phyloP scores from a whole-genome alignment of 2,113 vertebrate species.

The Indicator maculatus region DNA sequence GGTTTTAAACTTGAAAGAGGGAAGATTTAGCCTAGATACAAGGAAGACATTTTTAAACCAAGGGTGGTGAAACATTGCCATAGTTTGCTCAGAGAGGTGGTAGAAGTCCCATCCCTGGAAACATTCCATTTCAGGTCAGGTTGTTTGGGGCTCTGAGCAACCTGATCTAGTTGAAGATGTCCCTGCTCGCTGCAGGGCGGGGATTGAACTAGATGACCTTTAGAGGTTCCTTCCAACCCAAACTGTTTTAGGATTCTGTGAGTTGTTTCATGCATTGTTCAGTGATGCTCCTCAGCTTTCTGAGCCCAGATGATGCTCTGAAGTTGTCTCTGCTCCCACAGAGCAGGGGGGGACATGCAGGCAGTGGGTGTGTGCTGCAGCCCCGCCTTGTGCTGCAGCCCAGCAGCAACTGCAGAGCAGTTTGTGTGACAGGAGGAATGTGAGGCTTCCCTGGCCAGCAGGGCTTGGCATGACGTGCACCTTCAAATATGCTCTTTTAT shows the following conservation, averaged over 20 bases:
- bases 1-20: not conserved
- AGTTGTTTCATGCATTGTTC: not conserved
- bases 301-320: accelerated
- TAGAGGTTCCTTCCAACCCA: not conserved
- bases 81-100: not conserved
- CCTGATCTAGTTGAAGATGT: not conserved
- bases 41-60: not conserved
- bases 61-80: not conserved
- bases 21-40: not conserved
- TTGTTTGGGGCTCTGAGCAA: not conserved
- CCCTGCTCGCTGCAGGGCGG: not conserved
- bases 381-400: not conserved
- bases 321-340: accelerated
- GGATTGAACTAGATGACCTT: not conserved
- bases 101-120: not conserved
- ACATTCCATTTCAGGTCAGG: not conserved
- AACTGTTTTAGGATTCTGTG: not conserved
- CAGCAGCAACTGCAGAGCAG: not conserved
- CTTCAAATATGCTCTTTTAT: not conserved
- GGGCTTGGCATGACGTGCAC: not conserved
- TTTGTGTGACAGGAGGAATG: not conserved
- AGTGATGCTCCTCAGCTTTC: not conserved
- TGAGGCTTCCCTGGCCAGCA: not conserved
- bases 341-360: accelerated
- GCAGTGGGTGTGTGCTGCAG: not conserved